These are phyloP conservation scores for Dinomys branickii DNA, from an alignment of 2,113 vertebrate species.

Conservation along the genomic window DNA sequence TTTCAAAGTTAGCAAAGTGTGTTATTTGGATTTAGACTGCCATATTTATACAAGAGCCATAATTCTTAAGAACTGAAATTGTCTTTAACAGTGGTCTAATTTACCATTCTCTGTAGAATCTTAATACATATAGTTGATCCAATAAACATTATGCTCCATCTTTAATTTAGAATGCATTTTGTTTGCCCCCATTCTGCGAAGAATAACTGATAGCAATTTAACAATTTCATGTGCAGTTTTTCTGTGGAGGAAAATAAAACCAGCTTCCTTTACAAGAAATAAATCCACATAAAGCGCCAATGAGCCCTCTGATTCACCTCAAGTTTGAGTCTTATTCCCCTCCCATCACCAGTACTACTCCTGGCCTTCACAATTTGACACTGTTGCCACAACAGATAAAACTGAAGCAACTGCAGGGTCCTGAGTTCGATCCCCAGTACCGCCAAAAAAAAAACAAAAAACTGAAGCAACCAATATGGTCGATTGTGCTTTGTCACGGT, in stretches of 20 bases:
- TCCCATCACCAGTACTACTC: not conserved
- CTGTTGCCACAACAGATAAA: not conserved
- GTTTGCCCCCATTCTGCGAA: not conserved
- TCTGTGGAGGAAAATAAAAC: not conserved
- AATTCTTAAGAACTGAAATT: not conserved
- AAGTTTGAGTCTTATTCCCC: not conserved
- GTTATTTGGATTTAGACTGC: not conserved
- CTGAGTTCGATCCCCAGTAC: too few species aligned
- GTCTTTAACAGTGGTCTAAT: not conserved
- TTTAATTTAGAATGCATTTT: not conserved
- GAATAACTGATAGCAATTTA: not conserved
- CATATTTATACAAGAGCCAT: not conserved
- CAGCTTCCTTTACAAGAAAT: not conserved
- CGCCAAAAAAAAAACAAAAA: too few species aligned
- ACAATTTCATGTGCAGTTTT: not conserved
- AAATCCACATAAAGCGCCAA: not conserved
- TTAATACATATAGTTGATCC: not conserved
- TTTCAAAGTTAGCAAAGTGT: not conserved
- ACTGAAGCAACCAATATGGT: not conserved
- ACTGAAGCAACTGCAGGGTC: not conserved
- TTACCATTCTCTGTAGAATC: not conserved
- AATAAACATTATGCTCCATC: not conserved
- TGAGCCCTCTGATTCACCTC: not conserved
- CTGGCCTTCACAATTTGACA: not conserved
- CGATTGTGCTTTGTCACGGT: fast-evolving